These are phyloP conservation scores for Natator depressus DNA, from an alignment of 2,113 vertebrate genomes.

Conservation along the genomic window DNA sequence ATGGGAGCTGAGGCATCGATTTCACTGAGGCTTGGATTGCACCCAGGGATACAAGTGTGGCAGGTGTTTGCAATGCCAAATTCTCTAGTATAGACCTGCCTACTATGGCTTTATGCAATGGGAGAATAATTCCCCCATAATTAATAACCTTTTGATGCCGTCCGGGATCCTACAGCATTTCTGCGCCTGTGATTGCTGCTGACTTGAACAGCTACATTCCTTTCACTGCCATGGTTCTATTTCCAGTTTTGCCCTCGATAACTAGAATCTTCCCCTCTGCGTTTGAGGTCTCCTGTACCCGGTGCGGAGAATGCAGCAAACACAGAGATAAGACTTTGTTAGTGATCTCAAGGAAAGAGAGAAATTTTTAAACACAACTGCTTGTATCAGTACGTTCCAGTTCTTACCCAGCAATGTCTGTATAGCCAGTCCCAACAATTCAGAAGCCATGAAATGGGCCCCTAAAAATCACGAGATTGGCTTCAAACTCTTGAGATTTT, in stretches of 20 bases:
- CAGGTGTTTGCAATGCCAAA: neutral
- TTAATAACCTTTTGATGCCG: neutral
- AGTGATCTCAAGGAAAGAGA: slow-evolving; percentile 1
- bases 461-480: neutral
- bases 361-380: neutral
- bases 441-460: neutral
- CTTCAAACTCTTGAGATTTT: neutral
- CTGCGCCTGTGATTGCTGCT: neutral
- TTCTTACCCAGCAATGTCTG: neutral
- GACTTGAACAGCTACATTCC: neutral
- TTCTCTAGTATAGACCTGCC: neutral
- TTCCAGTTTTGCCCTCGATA: neutral
- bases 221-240: neutral
- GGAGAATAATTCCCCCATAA: neutral
- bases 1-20: neutral
- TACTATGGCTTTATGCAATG: neutral
- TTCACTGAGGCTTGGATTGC: neutral
- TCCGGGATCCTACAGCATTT: neutral
- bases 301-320: neutral
- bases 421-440: neutral
- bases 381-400: neutral
- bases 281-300: neutral
- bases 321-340: neutral
- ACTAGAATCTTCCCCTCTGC: slow-evolving; percentile 9
- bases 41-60: neutral